Evolutionary conservation across 2,113 vertebrate species (phyloP).

Genomic region (Vulpes vulpes): DNA sequence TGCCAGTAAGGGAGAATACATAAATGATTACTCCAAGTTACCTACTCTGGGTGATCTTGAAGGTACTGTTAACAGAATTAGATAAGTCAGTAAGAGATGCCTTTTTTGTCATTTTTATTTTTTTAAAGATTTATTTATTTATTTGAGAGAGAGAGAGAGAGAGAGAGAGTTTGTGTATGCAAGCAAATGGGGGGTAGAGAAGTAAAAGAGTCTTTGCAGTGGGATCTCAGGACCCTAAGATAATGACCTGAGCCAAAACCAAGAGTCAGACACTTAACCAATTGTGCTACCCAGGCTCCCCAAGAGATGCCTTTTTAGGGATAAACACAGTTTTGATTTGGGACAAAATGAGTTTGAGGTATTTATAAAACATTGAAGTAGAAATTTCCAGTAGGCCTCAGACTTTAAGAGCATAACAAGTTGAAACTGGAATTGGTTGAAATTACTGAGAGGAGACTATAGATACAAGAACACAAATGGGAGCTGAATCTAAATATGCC

Average conservation of each 20-base stretch:
- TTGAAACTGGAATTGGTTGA: background rate
- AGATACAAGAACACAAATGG: background rate
- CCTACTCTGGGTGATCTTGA: background rate
- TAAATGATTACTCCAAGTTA: background rate
- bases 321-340: background rate
- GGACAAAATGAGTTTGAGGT: background rate
- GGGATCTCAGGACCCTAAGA: too few species aligned
- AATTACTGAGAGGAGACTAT: background rate
- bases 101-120: too few species aligned
- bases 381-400: background rate
- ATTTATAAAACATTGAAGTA: background rate
- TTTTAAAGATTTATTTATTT: too few species aligned
- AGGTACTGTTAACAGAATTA: background rate
- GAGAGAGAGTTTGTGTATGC: too few species aligned
- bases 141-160: too few species aligned
- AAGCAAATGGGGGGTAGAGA: too few species aligned
- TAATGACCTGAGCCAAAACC: too few species aligned
- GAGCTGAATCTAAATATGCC: background rate
- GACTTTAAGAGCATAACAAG: background rate
- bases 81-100: background rate
- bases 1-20: background rate
- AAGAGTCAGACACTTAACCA: too few species aligned
- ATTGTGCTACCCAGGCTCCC: too few species aligned
- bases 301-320: background rate
- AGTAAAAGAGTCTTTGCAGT: too few species aligned